Conservation (phyloP, 2,888 invertebrate genomes). For the Morinoia aosen region DNA sequence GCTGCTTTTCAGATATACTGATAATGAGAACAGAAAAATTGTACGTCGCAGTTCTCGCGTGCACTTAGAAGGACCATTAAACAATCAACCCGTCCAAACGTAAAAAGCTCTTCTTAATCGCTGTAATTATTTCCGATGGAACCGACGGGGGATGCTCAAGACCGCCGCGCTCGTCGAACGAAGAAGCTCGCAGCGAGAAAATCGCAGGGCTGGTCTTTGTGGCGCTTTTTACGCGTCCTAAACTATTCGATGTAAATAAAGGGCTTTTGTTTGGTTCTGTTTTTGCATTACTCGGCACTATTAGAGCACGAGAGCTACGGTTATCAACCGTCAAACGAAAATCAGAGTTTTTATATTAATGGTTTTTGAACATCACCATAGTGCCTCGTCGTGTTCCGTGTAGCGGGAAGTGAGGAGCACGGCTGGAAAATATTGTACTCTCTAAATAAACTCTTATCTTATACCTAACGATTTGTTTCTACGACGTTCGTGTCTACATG, state of each 20-base stretch:
- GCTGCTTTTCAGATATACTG: neutral
- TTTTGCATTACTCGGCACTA: neutral
- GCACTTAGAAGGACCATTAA: neutral
- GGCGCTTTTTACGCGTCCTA: neutral
- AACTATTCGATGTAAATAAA: neutral
- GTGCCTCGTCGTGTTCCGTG: neutral
- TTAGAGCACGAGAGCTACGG: neutral
- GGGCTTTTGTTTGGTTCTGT: neutral
- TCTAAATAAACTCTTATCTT: neutral
- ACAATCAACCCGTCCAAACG: neutral
- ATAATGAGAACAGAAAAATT: neutral
- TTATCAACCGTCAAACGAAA: neutral
- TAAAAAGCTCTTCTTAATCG: neutral
- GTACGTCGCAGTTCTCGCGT: neutral
- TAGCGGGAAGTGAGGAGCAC: neutral
- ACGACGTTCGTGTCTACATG: too few relatives aligned
- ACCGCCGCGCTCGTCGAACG: neutral
- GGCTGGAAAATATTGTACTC: neutral
- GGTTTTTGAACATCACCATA: neutral
- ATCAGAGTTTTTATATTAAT: neutral
- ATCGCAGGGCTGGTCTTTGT: neutral
- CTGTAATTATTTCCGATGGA: slow-evolving; percentile 40
- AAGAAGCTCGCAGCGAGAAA: neutral
- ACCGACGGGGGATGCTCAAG: neutral
- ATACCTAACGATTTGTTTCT: too few relatives aligned